These are phyloP conservation scores for Orchesella flavescens DNA, from an alignment of 2,888 invertebrate species.

Conservation along the genomic window DNA sequence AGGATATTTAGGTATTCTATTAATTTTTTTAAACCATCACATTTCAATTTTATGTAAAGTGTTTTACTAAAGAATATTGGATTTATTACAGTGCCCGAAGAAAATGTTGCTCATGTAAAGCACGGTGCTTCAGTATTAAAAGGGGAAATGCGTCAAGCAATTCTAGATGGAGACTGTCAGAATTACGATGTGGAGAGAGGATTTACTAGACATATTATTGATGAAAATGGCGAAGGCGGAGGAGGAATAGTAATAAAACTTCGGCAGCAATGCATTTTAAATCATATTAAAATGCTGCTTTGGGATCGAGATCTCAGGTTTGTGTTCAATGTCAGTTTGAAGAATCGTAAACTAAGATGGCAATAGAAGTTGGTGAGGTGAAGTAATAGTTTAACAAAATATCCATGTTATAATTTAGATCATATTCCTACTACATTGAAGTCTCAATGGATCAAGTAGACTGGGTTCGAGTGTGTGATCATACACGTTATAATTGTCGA, in stretches of 20 bases:
- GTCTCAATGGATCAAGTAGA: conserved; percentile 96
- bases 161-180: conserved; percentile 90
- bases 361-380: conserved; percentile 38
- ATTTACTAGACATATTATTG: conserved; percentile 90
- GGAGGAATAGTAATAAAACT: conserved; percentile 88
- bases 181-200: conserved; percentile 95
- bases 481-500: conserved; percentile 92
- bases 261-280: conserved; percentile 87
- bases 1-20: conserved; percentile 79
- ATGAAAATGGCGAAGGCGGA: conserved; percentile 77
- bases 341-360: background rate
- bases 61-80: too few relatives aligned
- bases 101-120: conserved; percentile 90
- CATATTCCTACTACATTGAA: conserved; percentile 87
- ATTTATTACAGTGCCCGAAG: conserved; percentile 81
- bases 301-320: conserved; percentile 89
- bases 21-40: conserved; percentile 33
- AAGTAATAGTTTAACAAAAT: too few relatives aligned
- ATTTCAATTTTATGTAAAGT: too few relatives aligned
- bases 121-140: conserved; percentile 89
- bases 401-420: conserved; percentile 74
- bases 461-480: conserved; percentile 95
- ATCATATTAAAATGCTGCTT: conserved; percentile 91
- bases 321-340: conserved; percentile 2
- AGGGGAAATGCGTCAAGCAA: conserved; percentile 90